Conservation (phyloP, 2,888 invertebrate species). For the Tanytarsus gracilentus region DNA sequence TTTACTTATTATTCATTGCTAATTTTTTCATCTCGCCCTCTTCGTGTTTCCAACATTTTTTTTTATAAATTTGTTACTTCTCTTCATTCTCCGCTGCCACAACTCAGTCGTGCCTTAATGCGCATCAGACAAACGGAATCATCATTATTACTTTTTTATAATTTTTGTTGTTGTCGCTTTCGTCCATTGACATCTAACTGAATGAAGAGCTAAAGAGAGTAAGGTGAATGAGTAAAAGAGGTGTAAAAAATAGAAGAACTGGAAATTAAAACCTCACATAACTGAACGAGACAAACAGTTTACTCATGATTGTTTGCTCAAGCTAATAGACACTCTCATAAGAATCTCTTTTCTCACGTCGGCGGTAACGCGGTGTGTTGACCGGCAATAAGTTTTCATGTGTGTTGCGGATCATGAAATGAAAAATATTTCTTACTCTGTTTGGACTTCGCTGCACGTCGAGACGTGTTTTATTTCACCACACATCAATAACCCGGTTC, state of each 20-base stretch:
- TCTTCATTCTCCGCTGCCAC: no score
- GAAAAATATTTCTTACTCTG: not conserved
- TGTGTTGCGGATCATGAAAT: not conserved
- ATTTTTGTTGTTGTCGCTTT: not conserved
- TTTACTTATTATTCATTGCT: no score
- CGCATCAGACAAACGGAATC: no score
- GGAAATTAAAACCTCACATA: slow-evolving; percentile 21
- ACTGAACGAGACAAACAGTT: slow-evolving; percentile 21
- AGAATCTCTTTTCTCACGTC: not conserved
- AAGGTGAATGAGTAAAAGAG: not conserved
- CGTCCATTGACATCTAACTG: slow-evolving; percentile 11
- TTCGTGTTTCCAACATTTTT: no score
- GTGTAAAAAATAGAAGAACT: not conserved
- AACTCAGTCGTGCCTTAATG: no score
- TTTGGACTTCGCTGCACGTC: not conserved
- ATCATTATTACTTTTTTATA: no score
- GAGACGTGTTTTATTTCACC: not conserved
- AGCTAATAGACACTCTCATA: not conserved
- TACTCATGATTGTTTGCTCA: not conserved
- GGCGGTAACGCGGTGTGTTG: not conserved
- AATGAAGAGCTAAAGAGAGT: not conserved
- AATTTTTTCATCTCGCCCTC: no score
- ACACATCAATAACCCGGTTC: not conserved
- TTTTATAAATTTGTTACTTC: no score
- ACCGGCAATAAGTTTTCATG: not conserved